Evolutionary conservation across 2,888 invertebrate species (phyloP), one percentile per base, ranked within the genome.

Genomic region (Eurytoma californica): DNA sequence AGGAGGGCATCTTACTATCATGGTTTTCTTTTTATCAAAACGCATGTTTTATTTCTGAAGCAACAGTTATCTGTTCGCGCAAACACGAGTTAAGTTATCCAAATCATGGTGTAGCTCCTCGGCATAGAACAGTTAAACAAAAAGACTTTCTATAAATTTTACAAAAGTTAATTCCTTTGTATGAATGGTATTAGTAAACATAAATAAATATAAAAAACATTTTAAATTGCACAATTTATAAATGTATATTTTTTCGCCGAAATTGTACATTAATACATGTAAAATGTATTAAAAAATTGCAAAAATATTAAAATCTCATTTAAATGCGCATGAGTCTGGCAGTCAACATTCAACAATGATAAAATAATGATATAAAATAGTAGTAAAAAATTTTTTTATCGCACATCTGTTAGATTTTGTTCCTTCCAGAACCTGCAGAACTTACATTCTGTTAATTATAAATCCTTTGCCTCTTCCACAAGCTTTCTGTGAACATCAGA

Each of bases 401-500:
- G 5, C n/a, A 66, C 4, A 28, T 16, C 53, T 55, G 57, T 18
- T 69, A 47, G 39, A 67, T 53, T 75, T 28, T 61, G 30, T 57
- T 68, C 39, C 47, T 72, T 28, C 3, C 51, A 70, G 67, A 65
- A 72, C 61, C 9, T 7, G 16, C 49, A 30, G 24, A 61, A 47
- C 39, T 13, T 1, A 18, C 3, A 18, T 67, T 60, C 39, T 61
- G 63, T 58, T 72, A 57, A 7, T 39, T 63, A 5, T 65, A 76
- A 39, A 16, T 79, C 75, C 51, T 73, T 70, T 61, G 24, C 57
- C 30, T 86, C 84, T 68, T 91, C 91, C 80, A 92, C 90, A 82
- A 92, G 85, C 86, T 91, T 90, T 84, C 91, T 91, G 87, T 92
- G 91, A 74, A 92, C 90, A 78, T 89, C 90, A 87, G 91, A 91